Evolutionary conservation across 1,140 invertebrate species (phyloP), one percentile per base, ranked within the genome.

Genomic region (Episyrphus balteatus): DNA sequence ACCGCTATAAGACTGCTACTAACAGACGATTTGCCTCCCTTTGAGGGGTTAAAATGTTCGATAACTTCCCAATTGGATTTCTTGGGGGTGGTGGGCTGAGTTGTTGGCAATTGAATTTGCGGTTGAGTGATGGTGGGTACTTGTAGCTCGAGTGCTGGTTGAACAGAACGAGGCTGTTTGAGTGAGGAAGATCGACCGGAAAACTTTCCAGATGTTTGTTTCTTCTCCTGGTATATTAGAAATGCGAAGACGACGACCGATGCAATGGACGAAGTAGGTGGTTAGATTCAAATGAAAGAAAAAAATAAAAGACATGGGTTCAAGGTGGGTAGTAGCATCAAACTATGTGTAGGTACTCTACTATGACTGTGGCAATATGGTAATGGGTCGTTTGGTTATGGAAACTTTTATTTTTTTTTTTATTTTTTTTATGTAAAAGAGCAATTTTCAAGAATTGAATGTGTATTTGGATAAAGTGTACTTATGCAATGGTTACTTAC

Each of bases 11-110:
- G 61, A 59, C 70, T 73, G 47, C 72, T 73, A 49, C 72, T 73
- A 31, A 73, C 73, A 46, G 75, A 61, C 47, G 70, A 71, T 31
- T 66, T 60, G 49, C 69, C 63, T 50, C 70, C 71, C 39, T 60
- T 57, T 37, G 74, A 74, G 30, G 73, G 72, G 52, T 74, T 77
- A 67, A 84, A 88, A 67, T 89, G 86, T 67, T 89, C 85, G 56
- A 89, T 89, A 47, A 89, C 86, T 66, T 89, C 83, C 86, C 85
- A 89, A 67, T 89, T 88, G 53, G 84, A 87, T 63, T 87, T 88
- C 66, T 79, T 78, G 21, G 78, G 71, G 34, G 74, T 87, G 58
- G 78, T 77, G 7, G 77, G 70, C 17, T 74, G 75, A 2, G 71
- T 75, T n/a, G 73, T 73, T 11, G 72, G 67, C 59, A 61, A 55